Percentiles rank a stretch among this genome's conserved stretches.
These are phyloP conservation scores for Myotis brandtii DNA, from an alignment of 2,113 vertebrate species.

Conservation along the genomic window DNA sequence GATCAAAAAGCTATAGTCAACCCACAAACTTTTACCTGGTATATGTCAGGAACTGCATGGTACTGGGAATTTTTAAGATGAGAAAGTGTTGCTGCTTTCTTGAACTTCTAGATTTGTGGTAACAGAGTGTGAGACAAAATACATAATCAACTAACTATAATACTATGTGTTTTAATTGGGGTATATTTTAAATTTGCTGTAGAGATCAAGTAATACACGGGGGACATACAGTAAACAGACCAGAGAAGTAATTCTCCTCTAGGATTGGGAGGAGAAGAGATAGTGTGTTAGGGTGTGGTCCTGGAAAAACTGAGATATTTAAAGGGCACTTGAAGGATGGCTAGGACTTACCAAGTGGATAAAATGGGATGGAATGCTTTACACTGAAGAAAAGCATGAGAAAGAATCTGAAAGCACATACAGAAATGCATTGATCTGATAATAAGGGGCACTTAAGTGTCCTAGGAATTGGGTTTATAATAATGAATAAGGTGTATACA, in stretches of 20 bases:
- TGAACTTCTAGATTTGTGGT: neutral
- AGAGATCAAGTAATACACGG: neutral
- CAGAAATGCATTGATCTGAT: neutral
- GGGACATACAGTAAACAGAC: neutral
- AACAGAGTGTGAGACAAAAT: conserved; percentile 12
- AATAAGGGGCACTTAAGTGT: neutral
- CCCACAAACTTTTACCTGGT: neutral
- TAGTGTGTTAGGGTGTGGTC: neutral
- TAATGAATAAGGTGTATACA: neutral
- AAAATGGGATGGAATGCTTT: conserved; percentile 16
- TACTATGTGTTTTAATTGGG: neutral
- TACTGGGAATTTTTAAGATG: conserved; percentile 32
- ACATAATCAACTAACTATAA: conserved; percentile 16
- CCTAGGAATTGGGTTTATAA: neutral
- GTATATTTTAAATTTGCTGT: conserved; percentile 38
- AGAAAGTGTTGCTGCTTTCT: neutral
- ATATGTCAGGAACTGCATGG: neutral
- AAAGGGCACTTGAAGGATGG: neutral
- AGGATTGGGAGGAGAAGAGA: neutral
- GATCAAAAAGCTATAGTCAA: neutral
- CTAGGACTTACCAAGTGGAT: neutral
- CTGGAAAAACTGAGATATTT: neutral
- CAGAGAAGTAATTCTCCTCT: neutral
- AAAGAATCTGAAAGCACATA: conserved; percentile 13
- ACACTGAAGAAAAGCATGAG: neutral